Conservation (phyloP, 92 coral and sea anemone species). For the Phenganax marumi region DNA sequence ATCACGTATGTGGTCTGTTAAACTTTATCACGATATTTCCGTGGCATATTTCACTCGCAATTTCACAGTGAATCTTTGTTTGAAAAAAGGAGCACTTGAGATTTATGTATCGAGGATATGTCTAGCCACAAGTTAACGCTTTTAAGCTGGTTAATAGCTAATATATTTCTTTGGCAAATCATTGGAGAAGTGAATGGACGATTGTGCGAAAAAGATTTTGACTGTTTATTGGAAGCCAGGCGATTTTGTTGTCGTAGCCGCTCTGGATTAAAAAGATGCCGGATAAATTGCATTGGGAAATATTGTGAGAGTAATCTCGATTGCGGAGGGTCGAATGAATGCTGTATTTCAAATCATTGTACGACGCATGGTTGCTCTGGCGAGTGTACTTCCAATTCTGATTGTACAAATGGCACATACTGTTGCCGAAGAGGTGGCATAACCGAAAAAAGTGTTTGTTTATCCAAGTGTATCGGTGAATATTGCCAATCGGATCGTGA, state of each 20-base stretch:
- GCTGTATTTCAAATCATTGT: constrained; percentile 8
- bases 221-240: neutral
- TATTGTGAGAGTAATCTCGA: neutral
- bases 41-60: no score
- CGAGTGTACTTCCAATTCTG: neutral
- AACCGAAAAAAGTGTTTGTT: neutral
- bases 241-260: constrained; percentile 1
- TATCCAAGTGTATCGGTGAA: neutral
- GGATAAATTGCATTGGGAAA: neutral
- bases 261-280: neutral
- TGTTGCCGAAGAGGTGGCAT: neutral
- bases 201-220: neutral
- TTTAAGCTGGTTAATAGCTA: neutral
- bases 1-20: no score
- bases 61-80: no score
- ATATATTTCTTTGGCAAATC: neutral
- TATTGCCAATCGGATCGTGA: neutral
- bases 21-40: no score
- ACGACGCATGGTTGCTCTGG: neutral
- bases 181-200: neutral
- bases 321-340: neutral
- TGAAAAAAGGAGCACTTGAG: no score
- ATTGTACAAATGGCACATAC: constrained; percentile 2
- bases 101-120: no score
- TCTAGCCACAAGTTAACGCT: no score